Base-by-base conservation (phyloP, 2,888 invertebrate genomes). In the Dicycla oo region DNA sequence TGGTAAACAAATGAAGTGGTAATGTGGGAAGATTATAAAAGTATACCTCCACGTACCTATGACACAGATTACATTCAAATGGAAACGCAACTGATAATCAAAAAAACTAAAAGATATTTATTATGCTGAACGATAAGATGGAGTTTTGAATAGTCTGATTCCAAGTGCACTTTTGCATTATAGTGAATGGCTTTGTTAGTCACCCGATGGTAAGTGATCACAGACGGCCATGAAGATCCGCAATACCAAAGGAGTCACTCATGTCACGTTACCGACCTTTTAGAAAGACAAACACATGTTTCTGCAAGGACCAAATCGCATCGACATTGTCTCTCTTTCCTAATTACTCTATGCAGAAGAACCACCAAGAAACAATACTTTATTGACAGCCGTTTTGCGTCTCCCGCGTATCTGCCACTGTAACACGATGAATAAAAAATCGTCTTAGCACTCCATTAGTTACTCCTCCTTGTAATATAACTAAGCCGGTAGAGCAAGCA, bases 391-490 rank as follows among this genome's bases (percentile, higher is more conserved):
- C n/a, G 15, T 45, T 26, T 71, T n/a, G 49, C 3, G 11, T 20
- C n/a, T n/a, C 34, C 10, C 6, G 5, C 30, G 20, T 20, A 34
- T 15, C 4, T 43, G n/a, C 11, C 38, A 11, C 7, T 34, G 15
- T 23, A 73, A 56, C 47, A 30, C 6, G 20, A 40, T 18, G 0
- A 20, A 26, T 11, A 49, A 47, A 74, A 47, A 40, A 53, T 13
- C 30, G n/a, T 15, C 40, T 64, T 63, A 54, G 30, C 73, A 60
- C 63, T 78, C 74, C 80, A 79, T 78, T 73, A 23, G 10, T 74
- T 34, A 57, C 3, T 56, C 4, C 47, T 64, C 51, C 6, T 18
- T 57, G 49, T 45, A 74, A 69, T 69, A 79, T 60, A 61, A 66
- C 51, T 56, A 23, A 69, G 81, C 51, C 47, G 38, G 51, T 47